Percentiles rank a stretch among this genome's conserved stretches.
These are phyloP conservation scores for Aphidoletes aphidimyza DNA, from an alignment of 2,888 invertebrate genomes.

Conservation along the genomic window DNA sequence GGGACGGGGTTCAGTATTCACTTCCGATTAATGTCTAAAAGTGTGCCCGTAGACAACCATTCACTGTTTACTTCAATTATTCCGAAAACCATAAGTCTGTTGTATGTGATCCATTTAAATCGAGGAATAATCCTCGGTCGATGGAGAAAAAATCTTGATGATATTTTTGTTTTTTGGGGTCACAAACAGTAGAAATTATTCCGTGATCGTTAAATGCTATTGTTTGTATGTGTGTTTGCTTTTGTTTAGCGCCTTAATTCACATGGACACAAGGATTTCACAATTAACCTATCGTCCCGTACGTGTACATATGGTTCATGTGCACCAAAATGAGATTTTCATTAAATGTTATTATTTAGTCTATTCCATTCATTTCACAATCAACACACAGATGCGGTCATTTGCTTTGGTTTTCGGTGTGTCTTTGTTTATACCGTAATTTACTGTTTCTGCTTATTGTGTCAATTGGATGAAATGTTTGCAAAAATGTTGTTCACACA, in stretches of 20 bases:
- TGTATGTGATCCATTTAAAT: conserved; percentile 18
- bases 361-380: conserved; percentile 23
- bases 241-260: not conserved
- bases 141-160: not conserved
- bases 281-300: not conserved
- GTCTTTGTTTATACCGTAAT: conserved; percentile 15
- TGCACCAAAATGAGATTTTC: not conserved
- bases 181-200: not conserved
- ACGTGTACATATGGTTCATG: not conserved
- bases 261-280: not conserved
- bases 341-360: conserved; percentile 6
- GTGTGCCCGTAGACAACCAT: not conserved
- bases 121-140: not conserved
- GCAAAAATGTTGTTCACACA: not conserved
- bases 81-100: not conserved
- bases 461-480: conserved; percentile 5
- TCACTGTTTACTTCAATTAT: not conserved
- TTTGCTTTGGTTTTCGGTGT: not conserved
- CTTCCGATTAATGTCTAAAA: not conserved
- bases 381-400: not conserved
- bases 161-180: not conserved
- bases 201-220: not conserved
- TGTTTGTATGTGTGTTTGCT: not conserved
- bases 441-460: conserved; percentile 17
- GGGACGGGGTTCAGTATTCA: too few relatives aligned